Conservation (phyloP, 2,113 vertebrate species). For the Pollachius pollachius region DNA sequence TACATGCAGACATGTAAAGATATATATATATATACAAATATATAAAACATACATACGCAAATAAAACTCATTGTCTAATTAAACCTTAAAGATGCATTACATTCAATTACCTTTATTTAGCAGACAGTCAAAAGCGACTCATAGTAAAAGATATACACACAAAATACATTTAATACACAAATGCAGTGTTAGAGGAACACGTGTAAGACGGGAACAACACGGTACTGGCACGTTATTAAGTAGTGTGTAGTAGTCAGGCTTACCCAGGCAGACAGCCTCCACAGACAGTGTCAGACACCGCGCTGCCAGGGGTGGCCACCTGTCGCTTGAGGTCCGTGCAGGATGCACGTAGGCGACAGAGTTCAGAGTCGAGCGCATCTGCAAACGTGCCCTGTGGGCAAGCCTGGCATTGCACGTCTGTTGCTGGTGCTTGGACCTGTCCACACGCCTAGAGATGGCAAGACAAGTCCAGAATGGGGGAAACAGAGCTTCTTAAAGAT, state of each 20-base stretch:
- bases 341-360: conserved; percentile 73
- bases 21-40: background rate
- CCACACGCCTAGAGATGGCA: conserved; percentile 62
- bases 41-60: background rate
- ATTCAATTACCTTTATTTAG: no score
- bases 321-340: conserved; percentile 72
- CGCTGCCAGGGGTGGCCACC: conserved; percentile 60
- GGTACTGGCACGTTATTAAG: no score
- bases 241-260: background rate
- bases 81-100: no score
- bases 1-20: background rate
- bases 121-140: no score
- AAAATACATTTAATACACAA: no score
- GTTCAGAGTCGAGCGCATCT: conserved; percentile 42
- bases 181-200: no score
- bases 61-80: background rate
- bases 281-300: conserved; percentile 69
- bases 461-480: background rate
- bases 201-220: no score
- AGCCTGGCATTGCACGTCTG: conserved; percentile 68
- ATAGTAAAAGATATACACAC: no score
- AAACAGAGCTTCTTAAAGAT: background rate
- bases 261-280: conserved; percentile 85
- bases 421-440: conserved; percentile 41
- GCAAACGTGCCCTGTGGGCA: conserved; percentile 84